Evolutionary conservation across 2,113 vertebrate genomes (phyloP).

Genomic region (Motacilla alba): DNA sequence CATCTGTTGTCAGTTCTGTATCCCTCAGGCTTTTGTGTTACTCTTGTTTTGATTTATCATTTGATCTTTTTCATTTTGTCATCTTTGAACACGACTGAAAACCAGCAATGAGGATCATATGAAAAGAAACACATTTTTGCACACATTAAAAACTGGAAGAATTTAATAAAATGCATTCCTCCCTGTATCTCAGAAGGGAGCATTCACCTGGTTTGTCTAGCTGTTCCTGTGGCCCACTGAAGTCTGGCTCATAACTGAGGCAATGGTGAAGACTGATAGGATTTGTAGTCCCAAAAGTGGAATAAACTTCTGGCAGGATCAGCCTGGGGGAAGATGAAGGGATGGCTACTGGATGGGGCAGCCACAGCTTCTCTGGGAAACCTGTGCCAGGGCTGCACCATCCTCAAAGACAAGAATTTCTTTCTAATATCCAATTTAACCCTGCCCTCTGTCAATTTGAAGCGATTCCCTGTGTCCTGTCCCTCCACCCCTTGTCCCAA

Average conservation of each 20-base stretch:
- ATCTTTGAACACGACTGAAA: slow-evolving; percentile 43
- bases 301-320: background rate
- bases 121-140: slow-evolving; percentile 30
- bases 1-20: slow-evolving; percentile 52
- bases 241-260: background rate
- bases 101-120: slow-evolving; percentile 25
- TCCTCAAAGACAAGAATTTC: background rate
- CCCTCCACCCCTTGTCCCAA: background rate
- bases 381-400: background rate
- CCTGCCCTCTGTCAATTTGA: background rate
- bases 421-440: background rate
- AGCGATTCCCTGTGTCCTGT: background rate
- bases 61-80: slow-evolving; percentile 64
- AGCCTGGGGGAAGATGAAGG: background rate
- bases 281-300: background rate
- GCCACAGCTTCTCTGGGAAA: background rate
- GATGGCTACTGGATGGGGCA: background rate
- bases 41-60: slow-evolving; percentile 56
- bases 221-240: background rate
- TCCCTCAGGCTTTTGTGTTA: slow-evolving; percentile 55
- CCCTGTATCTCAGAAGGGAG: background rate
- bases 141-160: background rate
- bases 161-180: background rate
- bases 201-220: background rate
- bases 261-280: background rate